phyloP scores from a whole-genome alignment of 92 coral and sea anemone species.

The Umimayanthus kanabou region DNA sequence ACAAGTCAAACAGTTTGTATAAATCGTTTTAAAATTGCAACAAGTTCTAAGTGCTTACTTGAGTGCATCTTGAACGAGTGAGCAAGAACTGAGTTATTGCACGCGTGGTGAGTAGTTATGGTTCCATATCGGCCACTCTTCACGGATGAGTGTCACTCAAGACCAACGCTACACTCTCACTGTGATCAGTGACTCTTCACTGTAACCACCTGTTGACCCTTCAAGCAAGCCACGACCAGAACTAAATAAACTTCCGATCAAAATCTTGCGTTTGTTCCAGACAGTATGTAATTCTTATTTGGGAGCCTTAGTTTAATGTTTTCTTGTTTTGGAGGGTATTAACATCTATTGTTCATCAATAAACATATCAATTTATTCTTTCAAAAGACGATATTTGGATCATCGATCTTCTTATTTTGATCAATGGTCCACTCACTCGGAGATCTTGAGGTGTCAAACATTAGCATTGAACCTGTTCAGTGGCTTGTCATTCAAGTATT shows the following conservation, averaged over 20 bases:
- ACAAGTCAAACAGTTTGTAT: not conserved
- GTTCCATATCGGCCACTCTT: constrained; percentile 12
- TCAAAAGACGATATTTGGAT: not conserved
- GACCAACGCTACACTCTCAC: not conserved
- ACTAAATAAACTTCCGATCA: not conserved
- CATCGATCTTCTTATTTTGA: not conserved
- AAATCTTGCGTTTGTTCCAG: not conserved
- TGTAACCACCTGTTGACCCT: constrained; percentile 10
- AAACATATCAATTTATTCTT: not conserved
- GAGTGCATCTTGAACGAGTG: constrained; percentile 29
- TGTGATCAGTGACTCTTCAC: not conserved
- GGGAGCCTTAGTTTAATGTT: not conserved
- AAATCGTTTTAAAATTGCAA: not conserved
- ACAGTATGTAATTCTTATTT: not conserved
- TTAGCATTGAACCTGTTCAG: constrained; percentile 15
- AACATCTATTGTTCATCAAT: not conserved
- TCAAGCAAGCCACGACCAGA: not conserved
- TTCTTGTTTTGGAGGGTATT: not conserved
- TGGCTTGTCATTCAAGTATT: not conserved
- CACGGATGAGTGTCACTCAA: not conserved
- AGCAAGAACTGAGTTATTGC: not conserved
- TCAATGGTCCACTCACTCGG: not conserved
- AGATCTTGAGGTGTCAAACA: constrained; percentile 10
- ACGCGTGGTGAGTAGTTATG: constrained; percentile 23
- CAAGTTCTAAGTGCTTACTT: constrained; percentile 6